phyloP scores from a whole-genome alignment of 1,140 invertebrate genomes.

The Cotesia glomerata region DNA sequence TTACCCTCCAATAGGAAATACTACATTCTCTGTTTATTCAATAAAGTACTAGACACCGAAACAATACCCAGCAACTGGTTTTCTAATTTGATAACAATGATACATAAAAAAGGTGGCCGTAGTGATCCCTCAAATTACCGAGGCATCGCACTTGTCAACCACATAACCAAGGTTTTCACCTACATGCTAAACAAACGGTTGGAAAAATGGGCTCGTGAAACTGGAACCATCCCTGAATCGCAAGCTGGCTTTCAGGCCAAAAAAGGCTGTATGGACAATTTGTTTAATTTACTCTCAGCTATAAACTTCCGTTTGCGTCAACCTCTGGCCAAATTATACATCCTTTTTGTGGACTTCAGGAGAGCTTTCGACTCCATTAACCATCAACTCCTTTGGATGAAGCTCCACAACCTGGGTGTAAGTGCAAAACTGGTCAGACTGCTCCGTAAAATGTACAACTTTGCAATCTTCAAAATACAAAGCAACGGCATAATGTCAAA shows the following conservation, averaged over 20 bases:
- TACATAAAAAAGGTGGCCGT: constrained; percentile 36
- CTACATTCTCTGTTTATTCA: constrained; percentile 18
- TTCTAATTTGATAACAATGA: not conserved
- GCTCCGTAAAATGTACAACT: no score
- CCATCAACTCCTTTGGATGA: constrained; percentile 14
- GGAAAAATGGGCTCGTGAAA: constrained; percentile 27
- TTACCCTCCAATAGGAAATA: not conserved
- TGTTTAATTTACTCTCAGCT: constrained; percentile 30
- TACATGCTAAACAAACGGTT: constrained; percentile 30
- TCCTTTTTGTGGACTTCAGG: constrained; percentile 17
- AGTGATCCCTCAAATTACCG: constrained; percentile 37
- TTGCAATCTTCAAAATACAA: no score
- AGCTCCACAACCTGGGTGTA: not conserved
- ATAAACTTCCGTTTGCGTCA: constrained; percentile 25
- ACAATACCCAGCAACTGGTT: constrained; percentile 7
- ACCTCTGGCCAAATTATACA: not conserved
- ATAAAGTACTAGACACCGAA: constrained; percentile 6
- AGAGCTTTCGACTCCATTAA: constrained; percentile 20
- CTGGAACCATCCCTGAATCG: constrained; percentile 32
- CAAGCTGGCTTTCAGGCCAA: constrained; percentile 37
- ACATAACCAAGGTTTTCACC: constrained; percentile 36
- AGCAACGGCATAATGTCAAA: no score
- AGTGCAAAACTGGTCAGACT: not conserved
- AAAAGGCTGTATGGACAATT: constrained; percentile 35
- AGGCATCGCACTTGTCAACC: constrained; percentile 35